Base-by-base conservation (phyloP, 1,140 invertebrate genomes). In the Nasonia giraulti region DNA sequence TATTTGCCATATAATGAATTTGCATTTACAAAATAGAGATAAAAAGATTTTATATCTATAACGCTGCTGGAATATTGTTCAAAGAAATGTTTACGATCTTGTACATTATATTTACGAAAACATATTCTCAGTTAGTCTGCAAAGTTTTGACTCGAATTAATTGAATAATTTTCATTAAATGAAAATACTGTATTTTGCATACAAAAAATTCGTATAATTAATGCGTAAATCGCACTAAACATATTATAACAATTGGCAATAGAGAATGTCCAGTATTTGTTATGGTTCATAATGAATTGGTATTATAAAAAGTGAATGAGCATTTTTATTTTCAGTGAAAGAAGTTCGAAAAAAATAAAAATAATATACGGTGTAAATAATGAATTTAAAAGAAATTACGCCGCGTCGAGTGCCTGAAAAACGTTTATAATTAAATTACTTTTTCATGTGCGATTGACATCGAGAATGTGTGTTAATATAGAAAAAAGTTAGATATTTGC, bases 401-500 rank as follows among this genome's bases (percentile, higher is more conserved):
- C 85, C 87, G 86, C 87, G 84, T 89, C 55, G 88, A 89, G 83
- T 87, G 87, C 85, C 75, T 87, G 85, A 62, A 86, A 83, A 86
- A 85, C 80, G 66, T 81, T 10, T 50, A 44, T 10, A 78, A 78
- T 62, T 82, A 80, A 73, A 81, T 66, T 44, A 74, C 47, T 82
- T 86, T 82, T 80, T 62, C 23, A 74, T 20, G 69, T 66, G 44
- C 47, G 80, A 85, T 68, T 85, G 78, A 78, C 82, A 78, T 87
- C 66, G 83, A 89, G 85, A 75, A 44, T 87, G 85, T 81, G 84
- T 85, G 76, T 87, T 87, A 79, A 80, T 85, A 86, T 89, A 87
- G 83, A 86, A 78, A 89, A 87, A 87, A 89, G 86, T 89, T 90
- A 89, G 83, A 90, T 91, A 91, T 91, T 91, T 89, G 88, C 86